Conservation (phyloP, 2,797 vertebrate genomes). For the Rhyacichthys aspro region DNA sequence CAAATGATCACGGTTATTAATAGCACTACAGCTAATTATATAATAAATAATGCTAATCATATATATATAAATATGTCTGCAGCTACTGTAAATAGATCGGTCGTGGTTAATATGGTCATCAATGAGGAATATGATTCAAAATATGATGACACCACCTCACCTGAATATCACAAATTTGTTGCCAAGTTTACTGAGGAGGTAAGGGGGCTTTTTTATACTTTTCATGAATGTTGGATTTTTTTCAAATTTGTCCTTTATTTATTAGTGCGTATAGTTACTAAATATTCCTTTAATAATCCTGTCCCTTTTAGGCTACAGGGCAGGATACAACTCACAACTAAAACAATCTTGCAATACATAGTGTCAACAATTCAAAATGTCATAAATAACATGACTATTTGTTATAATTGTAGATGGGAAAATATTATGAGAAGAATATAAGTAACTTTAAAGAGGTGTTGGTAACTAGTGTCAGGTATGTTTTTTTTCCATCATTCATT, state of each 20-base stretch:
- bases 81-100: background rate
- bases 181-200: background rate
- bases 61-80: slow-evolving; percentile 1
- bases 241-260: too few relatives aligned
- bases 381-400: too few relatives aligned
- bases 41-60: too few relatives aligned
- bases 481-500: background rate
- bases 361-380: too few relatives aligned
- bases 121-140: background rate
- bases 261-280: too few relatives aligned
- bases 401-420: slow-evolving; percentile 41
- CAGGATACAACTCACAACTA: too few relatives aligned
- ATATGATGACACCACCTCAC: background rate
- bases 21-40: too few relatives aligned
- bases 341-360: too few relatives aligned
- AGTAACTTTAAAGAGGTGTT: background rate
- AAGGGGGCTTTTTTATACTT: slow-evolving; percentile 2
- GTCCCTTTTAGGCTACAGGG: too few relatives aligned
- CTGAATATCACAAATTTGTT: slow-evolving; percentile 32
- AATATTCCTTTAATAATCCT: too few relatives aligned
- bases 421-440: background rate
- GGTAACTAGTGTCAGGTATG: slow-evolving; percentile 41
- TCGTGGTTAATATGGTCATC: slow-evolving; percentile 21
- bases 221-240: too few relatives aligned
- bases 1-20: too few relatives aligned